phyloP scores from a whole-genome alignment of 2,797 vertebrate species.

The Crax fasciolata region DNA sequence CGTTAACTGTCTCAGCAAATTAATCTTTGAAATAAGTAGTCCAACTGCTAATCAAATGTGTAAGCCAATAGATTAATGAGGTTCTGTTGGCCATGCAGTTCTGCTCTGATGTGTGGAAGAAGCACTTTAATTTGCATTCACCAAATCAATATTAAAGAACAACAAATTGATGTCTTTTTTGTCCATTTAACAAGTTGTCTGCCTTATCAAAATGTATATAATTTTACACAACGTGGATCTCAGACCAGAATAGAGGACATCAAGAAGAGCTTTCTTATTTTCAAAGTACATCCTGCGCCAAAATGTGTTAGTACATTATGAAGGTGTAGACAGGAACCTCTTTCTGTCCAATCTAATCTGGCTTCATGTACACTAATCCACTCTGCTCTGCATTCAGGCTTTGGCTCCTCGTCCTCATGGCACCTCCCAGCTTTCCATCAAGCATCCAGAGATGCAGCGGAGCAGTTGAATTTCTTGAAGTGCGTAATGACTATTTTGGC shows the following conservation, averaged over 20 bases:
- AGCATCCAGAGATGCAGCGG: background rate
- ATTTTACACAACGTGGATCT: background rate
- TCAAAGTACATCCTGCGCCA: background rate
- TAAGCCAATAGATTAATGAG: background rate
- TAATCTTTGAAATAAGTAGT: background rate
- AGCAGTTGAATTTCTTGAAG: accelerated
- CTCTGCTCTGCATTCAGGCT: background rate
- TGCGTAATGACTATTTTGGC: background rate
- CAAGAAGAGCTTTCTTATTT: background rate
- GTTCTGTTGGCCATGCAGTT: background rate
- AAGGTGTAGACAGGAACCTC: background rate
- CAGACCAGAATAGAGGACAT: background rate
- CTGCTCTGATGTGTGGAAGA: background rate
- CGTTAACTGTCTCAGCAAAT: background rate
- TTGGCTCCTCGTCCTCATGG: background rate
- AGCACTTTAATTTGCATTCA: background rate
- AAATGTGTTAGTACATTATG: background rate
- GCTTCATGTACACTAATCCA: background rate
- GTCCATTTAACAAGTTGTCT: background rate
- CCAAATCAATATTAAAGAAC: background rate
- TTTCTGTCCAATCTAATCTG: background rate
- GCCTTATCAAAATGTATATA: background rate
- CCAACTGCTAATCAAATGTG: background rate
- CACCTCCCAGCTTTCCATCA: background rate
- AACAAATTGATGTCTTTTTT: background rate